These are phyloP conservation scores for Clivina fossor DNA, from an alignment of 2,888 invertebrate species.

Conservation along the genomic window DNA sequence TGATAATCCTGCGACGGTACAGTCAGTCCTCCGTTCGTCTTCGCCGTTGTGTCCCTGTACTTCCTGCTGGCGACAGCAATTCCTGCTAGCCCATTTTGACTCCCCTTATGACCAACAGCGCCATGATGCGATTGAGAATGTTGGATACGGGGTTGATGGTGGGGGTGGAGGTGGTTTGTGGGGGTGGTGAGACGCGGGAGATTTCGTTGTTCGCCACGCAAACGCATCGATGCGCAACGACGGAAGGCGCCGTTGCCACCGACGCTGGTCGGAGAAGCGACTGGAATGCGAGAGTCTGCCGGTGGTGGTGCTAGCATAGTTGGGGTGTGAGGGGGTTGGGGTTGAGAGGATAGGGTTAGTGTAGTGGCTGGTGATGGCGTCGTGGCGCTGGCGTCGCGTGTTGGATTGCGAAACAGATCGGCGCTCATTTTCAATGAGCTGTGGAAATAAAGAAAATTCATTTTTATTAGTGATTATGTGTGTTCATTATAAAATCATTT, in stretches of 20 bases:
- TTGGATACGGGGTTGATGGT: constrained; percentile 23
- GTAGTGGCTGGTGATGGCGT: constrained; percentile 17
- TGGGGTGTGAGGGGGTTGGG: not conserved
- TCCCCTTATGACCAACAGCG: too few relatives aligned
- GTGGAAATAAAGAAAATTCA: constrained; percentile 5
- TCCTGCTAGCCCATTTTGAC: constrained; percentile 3
- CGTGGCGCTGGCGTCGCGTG: constrained; percentile 27
- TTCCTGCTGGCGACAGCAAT: constrained; percentile 4
- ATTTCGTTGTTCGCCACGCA: constrained; percentile 61
- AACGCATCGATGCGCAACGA: constrained; percentile 67
- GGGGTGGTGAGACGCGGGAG: constrained; percentile 41
- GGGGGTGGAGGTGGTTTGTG: constrained; percentile 34
- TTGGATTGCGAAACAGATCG: constrained; percentile 34
- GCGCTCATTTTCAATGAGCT: constrained; percentile 38
- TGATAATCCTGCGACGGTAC: too few relatives aligned
- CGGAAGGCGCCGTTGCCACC: constrained; percentile 59
- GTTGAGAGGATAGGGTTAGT: not conserved
- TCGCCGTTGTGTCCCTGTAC: constrained; percentile 54
- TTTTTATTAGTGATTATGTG: too few relatives aligned
- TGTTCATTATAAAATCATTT: too few relatives aligned
- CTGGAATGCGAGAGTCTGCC: constrained; percentile 37
- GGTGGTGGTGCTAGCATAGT: constrained; percentile 12
- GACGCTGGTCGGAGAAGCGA: constrained; percentile 37
- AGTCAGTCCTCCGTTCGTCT: constrained; percentile 47
- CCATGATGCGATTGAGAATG: too few relatives aligned